A percentile compares a stretch with the other conserved stretches of the same genome.
Evolutionary conservation across 1,140 invertebrate species (phyloP).

Genomic region (Drosophila sechellia): DNA sequence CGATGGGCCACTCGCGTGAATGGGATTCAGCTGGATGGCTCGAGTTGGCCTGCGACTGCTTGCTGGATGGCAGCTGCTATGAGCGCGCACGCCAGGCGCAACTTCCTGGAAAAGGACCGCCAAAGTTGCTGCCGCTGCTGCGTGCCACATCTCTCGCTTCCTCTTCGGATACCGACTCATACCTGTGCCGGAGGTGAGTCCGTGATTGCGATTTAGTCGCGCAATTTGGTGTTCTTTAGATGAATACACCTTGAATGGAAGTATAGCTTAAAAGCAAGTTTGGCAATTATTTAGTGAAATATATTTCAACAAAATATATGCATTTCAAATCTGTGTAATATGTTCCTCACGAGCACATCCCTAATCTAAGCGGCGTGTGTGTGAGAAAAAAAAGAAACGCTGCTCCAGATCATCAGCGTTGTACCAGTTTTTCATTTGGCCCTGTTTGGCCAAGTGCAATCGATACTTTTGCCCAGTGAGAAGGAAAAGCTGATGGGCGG

Average conservation of each 20-base stretch:
- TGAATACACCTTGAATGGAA: no score
- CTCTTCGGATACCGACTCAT: constrained; percentile 33
- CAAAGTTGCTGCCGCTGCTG: constrained; percentile 67
- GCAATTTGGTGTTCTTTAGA: neutral
- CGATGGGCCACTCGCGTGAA: constrained; percentile 59
- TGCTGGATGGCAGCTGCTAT: constrained; percentile 65
- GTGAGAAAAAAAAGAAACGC: constrained; percentile 44
- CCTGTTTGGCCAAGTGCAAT: constrained; percentile 71
- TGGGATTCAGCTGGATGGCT: constrained; percentile 48
- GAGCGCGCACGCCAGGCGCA: constrained; percentile 79
- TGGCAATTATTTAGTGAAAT: neutral
- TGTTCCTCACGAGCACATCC: constrained; percentile 24
- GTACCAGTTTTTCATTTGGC: constrained; percentile 70
- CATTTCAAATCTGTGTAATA: neutral
- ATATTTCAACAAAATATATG: neutral
- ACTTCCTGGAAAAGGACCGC: constrained; percentile 82
- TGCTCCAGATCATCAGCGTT: constrained; percentile 31
- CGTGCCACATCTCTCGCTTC: constrained; percentile 39
- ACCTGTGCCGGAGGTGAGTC: constrained; percentile 51
- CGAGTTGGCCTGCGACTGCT: constrained; percentile 16
- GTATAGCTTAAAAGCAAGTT: neutral
- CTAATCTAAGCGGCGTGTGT: constrained; percentile 50
- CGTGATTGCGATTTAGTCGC: constrained; percentile 30
- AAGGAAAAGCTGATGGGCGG: constrained; percentile 21
- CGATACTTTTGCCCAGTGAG: constrained; percentile 66